Evolutionary conservation across 1,140 invertebrate species (phyloP).

Genomic region (Trinorchestia longiramus): DNA sequence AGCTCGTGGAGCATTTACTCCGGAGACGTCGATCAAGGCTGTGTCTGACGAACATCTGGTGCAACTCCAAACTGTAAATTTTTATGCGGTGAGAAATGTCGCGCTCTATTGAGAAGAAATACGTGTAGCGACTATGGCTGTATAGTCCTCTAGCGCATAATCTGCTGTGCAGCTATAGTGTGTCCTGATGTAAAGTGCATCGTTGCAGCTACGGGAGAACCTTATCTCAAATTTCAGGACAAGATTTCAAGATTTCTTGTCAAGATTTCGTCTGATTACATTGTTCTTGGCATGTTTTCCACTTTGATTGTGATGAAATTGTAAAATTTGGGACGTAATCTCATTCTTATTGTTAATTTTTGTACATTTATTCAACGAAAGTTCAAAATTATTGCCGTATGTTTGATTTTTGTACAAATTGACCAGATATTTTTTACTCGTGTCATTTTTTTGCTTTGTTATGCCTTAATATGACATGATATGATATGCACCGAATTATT

Average conservation of each 20-base stretch:
- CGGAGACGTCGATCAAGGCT: neutral
- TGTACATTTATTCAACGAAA: slow-evolving; percentile 36
- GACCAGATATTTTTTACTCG: slow-evolving; percentile 26
- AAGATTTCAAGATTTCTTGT: neutral
- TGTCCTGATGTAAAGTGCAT: neutral
- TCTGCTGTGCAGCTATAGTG: neutral
- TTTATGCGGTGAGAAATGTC: neutral
- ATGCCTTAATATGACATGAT: neutral
- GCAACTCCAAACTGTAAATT: neutral
- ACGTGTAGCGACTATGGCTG: no score
- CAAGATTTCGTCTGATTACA: neutral
- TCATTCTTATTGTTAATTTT: slow-evolving; percentile 17
- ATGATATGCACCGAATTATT: slow-evolving; percentile 29
- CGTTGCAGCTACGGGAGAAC: neutral
- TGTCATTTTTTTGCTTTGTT: neutral
- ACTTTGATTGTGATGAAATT: neutral
- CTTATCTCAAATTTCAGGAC: neutral
- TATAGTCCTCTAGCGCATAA: no score
- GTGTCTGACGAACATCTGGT: neutral
- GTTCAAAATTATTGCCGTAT: slow-evolving; percentile 23
- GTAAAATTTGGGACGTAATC: slow-evolving; percentile 19
- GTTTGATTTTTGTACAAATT: slow-evolving; percentile 48
- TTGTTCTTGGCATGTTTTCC: neutral
- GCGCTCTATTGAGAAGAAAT: neutral
- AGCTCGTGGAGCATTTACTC: neutral